phyloP scores from a whole-genome alignment of 2,888 invertebrate species.

The Argynnis bischoffii region DNA sequence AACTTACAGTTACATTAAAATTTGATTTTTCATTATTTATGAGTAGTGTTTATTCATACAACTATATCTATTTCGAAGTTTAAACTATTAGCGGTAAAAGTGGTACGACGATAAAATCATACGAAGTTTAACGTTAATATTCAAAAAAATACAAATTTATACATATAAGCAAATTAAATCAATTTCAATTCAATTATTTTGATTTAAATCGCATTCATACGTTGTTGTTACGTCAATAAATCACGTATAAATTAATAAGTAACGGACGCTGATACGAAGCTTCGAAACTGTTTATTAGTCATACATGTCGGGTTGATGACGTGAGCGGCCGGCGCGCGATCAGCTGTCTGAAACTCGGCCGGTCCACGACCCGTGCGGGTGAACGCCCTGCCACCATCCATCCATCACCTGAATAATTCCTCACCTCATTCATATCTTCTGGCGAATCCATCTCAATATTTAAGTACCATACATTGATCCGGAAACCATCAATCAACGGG shows the following conservation, averaged over 20 bases:
- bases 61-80: too few relatives aligned
- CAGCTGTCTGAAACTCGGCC: conserved; percentile 76
- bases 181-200: conserved; percentile 26
- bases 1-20: too few relatives aligned
- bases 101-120: background rate
- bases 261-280: conserved; percentile 52
- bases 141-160: background rate
- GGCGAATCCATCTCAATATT: conserved; percentile 73
- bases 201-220: conserved; percentile 26
- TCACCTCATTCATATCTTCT: conserved; percentile 70
- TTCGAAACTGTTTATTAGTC: conserved; percentile 55
- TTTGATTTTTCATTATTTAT: too few relatives aligned
- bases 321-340: conserved; percentile 52
- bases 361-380: conserved; percentile 73
- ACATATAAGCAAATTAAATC: background rate
- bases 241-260: conserved; percentile 47
- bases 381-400: conserved; percentile 64
- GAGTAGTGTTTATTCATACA: too few relatives aligned
- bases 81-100: too few relatives aligned
- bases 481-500: conserved; percentile 64
- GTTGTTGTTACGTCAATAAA: conserved; percentile 41
- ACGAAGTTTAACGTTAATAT: background rate
- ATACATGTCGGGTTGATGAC: conserved; percentile 48
- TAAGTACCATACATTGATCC: conserved; percentile 59
- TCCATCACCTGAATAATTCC: conserved; percentile 73